Evolutionary conservation across 2,797 vertebrate genomes (phyloP).

Genomic region (Sebastes steindachneri): DNA sequence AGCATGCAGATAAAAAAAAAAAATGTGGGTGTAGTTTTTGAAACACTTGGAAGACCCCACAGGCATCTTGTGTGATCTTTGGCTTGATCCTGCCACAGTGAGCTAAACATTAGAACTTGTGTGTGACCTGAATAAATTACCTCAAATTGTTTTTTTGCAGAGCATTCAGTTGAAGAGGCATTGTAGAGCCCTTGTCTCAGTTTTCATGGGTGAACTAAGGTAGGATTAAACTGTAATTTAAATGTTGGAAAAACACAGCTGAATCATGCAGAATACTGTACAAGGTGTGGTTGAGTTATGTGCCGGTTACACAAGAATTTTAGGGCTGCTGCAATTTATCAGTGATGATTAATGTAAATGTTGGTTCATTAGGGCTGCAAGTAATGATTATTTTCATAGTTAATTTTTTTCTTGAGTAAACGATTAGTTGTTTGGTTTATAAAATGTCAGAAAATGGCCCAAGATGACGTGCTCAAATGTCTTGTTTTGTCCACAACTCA

Average conservation of each 20-base stretch:
- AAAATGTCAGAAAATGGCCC: too few species aligned
- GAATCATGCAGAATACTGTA: not conserved
- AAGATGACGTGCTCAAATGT: rapidly evolving
- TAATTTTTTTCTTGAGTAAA: too few species aligned
- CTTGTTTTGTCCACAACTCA: too few species aligned
- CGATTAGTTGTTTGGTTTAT: too few species aligned
- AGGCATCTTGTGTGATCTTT: constrained; percentile 12
- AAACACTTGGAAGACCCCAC: not conserved
- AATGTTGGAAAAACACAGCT: not conserved
- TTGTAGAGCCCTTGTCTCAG: not conserved
- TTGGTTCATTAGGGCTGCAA: too few species aligned
- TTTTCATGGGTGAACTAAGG: not conserved
- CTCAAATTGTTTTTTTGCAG: constrained; percentile 6
- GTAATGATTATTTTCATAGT: too few species aligned
- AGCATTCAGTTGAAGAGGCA: not conserved
- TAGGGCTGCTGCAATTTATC: too few species aligned
- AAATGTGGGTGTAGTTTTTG: not conserved
- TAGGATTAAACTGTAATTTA: not conserved
- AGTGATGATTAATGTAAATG: too few species aligned
- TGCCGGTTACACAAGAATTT: too few species aligned
- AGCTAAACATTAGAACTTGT: constrained; percentile 3
- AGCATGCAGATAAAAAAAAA: not conserved
- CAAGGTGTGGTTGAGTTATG: not conserved
- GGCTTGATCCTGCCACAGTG: not conserved
- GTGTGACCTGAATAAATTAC: constrained; percentile 30